Conservation (phyloP, 2,888 invertebrate genomes). For the Rhopalosiphum nymphaeae region DNA sequence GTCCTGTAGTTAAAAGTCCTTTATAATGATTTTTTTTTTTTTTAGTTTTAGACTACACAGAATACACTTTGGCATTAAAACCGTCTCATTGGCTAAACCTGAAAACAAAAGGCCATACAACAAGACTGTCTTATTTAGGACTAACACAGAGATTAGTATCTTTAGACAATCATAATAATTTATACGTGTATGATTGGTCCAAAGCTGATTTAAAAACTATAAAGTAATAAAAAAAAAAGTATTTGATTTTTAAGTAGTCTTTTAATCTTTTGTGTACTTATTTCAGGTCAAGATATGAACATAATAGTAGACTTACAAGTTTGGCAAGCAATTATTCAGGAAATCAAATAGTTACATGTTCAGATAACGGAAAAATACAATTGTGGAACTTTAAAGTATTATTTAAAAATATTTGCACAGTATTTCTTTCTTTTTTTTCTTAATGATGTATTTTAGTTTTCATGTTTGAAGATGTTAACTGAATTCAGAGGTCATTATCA, state of each 20-base stretch:
- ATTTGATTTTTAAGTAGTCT: neutral
- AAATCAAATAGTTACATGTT: constrained; percentile 53
- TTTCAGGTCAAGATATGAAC: constrained; percentile 32
- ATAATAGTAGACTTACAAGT: constrained; percentile 38
- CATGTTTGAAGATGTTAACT: constrained; percentile 20
- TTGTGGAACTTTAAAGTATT: constrained; percentile 51
- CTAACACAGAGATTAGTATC: constrained; percentile 36
- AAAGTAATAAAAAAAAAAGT: neutral
- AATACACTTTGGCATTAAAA: constrained; percentile 43
- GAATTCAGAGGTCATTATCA: constrained; percentile 55
- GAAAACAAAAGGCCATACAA: neutral
- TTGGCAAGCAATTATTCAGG: constrained; percentile 5
- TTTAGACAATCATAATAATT: constrained; percentile 49
- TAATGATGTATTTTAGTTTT: constrained; percentile 26
- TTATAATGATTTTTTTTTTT: neutral
- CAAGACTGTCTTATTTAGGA: constrained; percentile 44
- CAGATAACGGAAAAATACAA: constrained; percentile 54
- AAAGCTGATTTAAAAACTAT: constrained; percentile 34
- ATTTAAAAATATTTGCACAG: neutral
- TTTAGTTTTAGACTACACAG: constrained; percentile 31
- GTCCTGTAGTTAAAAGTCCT: neutral
- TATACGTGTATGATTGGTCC: constrained; percentile 42
- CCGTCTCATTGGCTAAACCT: constrained; percentile 38
- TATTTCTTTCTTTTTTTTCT: neutral
- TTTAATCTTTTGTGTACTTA: neutral